Evolutionary conservation across 92 coral and sea anemone species (phyloP).

Genomic region (Ricordea florida): DNA sequence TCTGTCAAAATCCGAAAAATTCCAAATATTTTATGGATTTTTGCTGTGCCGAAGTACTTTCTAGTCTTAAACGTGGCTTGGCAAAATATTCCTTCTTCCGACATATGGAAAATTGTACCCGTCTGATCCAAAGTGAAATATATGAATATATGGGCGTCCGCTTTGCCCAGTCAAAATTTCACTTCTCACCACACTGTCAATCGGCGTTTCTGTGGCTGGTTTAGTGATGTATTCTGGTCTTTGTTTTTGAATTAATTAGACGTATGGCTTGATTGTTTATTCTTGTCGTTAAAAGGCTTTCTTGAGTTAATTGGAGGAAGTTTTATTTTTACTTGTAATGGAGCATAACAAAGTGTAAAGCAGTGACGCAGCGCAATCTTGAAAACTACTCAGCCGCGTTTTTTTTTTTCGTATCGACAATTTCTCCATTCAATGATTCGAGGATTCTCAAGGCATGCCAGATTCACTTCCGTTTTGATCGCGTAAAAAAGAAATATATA

Average conservation of each 20-base stretch:
- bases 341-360: not conserved
- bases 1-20: too few species aligned
- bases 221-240: not conserved
- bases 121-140: not conserved
- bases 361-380: not conserved
- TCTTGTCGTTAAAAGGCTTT: constrained; percentile 1
- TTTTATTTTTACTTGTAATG: constrained; percentile 6
- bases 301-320: constrained; percentile 2
- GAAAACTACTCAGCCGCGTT: constrained; percentile 1
- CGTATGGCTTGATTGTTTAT: not conserved
- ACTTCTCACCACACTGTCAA: not conserved
- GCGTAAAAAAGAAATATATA: too few species aligned
- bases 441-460: too few species aligned
- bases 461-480: too few species aligned
- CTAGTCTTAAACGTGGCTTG: not conserved
- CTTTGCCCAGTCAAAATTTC: not conserved
- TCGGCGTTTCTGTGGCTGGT: not conserved
- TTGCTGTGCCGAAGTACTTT: too few species aligned
- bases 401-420: not conserved
- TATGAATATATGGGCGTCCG: not conserved
- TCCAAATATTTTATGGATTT: too few species aligned
- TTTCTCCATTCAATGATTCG: too few species aligned
- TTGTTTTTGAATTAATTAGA: not conserved
- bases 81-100: not conserved
- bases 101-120: not conserved